phyloP scores from a whole-genome alignment of 1,140 invertebrate genomes.

The Calephelis nemesis region DNA sequence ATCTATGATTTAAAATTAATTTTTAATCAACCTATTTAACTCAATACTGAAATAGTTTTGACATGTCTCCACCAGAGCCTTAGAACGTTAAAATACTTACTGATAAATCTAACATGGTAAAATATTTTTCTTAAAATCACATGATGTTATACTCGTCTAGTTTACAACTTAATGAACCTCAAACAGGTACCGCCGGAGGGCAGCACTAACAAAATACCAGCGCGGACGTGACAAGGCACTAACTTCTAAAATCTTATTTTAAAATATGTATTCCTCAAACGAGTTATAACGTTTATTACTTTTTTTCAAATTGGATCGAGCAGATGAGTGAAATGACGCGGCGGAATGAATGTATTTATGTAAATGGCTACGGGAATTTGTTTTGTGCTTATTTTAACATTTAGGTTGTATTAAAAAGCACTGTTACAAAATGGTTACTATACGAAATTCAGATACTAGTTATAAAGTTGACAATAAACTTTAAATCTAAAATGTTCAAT shows the following conservation, averaged over 20 bases:
- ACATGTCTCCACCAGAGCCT: too few species aligned
- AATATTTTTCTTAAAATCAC: neutral
- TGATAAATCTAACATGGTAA: neutral
- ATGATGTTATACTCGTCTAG: neutral
- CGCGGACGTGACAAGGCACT: conserved; percentile 46
- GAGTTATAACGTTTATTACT: conserved; percentile 44
- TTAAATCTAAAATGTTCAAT: too few species aligned
- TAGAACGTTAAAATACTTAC: neutral
- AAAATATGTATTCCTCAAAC: conserved; percentile 63
- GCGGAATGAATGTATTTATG: conserved; percentile 37
- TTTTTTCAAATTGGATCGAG: conserved; percentile 44
- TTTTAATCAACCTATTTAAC: too few species aligned
- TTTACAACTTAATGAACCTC: neutral
- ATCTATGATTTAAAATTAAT: too few species aligned
- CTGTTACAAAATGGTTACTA: too few species aligned
- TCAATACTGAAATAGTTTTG: too few species aligned
- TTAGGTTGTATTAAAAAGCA: too few species aligned
- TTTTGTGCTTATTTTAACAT: conserved; percentile 4
- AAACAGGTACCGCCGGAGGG: conserved; percentile 29
- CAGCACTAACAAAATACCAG: conserved; percentile 17
- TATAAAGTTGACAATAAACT: too few species aligned
- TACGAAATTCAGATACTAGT: too few species aligned
- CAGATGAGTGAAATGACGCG: conserved; percentile 45
- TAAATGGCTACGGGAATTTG: conserved; percentile 27
- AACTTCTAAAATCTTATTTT: conserved; percentile 44